These are phyloP conservation scores for Glandiceps talaboti DNA, from an alignment of 53 echinoderm and acorn worm genomes.

Conservation along the genomic window DNA sequence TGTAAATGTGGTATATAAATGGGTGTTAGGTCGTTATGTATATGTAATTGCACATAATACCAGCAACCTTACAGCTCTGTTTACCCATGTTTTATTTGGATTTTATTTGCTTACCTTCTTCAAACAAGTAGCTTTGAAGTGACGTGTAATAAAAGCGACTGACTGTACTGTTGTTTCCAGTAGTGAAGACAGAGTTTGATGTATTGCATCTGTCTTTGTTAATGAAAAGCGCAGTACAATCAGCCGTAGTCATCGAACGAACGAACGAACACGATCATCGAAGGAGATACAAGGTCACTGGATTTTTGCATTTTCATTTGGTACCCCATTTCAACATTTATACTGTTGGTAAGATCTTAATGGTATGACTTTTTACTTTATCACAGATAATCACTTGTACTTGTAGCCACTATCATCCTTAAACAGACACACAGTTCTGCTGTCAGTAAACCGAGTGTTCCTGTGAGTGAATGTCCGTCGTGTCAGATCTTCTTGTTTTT, in stretches of 20 bases:
- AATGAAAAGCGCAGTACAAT: conserved; percentile 37
- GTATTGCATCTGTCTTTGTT: conserved; percentile 23
- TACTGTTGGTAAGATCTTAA: not conserved
- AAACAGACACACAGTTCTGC: not conserved
- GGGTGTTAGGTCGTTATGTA: no score
- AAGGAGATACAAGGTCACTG: not conserved
- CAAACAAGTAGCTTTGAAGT: not conserved
- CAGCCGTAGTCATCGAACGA: not conserved
- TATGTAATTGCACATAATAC: no score
- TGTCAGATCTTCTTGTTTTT: not conserved
- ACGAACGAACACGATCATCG: not conserved
- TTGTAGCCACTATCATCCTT: no score
- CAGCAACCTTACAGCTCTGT: no score
- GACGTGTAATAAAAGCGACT: not conserved
- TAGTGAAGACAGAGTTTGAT: conserved; percentile 21
- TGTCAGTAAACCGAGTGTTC: not conserved
- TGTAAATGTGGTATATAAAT: no score
- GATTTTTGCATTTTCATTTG: not conserved
- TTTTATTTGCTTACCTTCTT: no score
- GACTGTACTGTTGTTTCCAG: conserved; percentile 48
- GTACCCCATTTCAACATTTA: no score
- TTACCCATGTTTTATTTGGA: no score
- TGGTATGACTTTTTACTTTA: not conserved
- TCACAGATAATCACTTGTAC: not conserved
- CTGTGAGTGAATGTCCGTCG: not conserved